Evolutionary conservation across 2,888 invertebrate species (phyloP), one percentile per base, ranked within the genome.

Genomic region (Cerastis leucographa): DNA sequence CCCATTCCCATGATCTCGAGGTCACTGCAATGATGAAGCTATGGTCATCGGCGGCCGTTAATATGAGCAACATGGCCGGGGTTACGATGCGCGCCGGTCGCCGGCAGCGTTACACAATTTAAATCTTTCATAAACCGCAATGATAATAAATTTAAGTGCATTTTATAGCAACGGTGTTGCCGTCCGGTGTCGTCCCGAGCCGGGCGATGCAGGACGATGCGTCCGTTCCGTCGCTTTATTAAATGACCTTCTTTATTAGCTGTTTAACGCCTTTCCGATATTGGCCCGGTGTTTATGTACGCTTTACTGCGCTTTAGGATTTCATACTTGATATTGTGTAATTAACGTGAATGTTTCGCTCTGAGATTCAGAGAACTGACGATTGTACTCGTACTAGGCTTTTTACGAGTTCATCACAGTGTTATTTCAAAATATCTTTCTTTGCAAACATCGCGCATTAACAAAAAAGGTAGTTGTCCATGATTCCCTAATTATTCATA

Each of bases 81-180:
- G 59, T 51, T 49, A 51, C 82, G 85, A 85, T 1, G 40, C n/a
- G 11, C 25, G 42, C 35, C 46, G 64, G 62, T 4, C 72, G 71
- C 66, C 56, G 69, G 74, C 76, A 66, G 81, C 56, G 51, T 68
- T 54, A 17, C 70, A 80, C 51, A 68, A 69, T 71, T 76, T 76
- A 73, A 83, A 85, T 85, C 70, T 85, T 85, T 85, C 86, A 87
- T 87, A 87, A 85, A 76, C 80, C 78, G 84, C 84, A 83, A 86
- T 88, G 83, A 89, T 89, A 87, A 89, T 91, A 88, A 88, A 89
- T 85, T 84, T 68, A 82, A 89, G 86, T 84, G 78, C 81, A 86
- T 84, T 85, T 83, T 75, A 81, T 80, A 77, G 81, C 76, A 74
- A 64, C 54, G 67, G 76, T 80, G 80, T 78, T 77, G 87, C 86